phyloP scores from a whole-genome alignment of 2,113 vertebrate species.

The Odobenus rosmarus region DNA sequence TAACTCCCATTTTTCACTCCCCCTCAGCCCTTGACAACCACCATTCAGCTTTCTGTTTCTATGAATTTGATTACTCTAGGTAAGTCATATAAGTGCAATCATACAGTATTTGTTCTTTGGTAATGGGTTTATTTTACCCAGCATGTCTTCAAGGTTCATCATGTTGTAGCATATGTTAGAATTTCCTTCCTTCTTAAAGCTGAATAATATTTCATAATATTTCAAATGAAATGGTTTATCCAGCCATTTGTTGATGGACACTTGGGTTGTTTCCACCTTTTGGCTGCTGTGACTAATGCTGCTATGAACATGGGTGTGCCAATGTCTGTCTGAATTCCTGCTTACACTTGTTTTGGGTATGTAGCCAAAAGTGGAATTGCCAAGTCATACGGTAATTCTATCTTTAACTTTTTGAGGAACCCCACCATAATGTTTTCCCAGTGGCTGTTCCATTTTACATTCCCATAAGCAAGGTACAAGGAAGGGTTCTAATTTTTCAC shows the following conservation, averaged over 20 bases:
- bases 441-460: not conserved
- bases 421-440: not conserved
- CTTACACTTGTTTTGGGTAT: not conserved
- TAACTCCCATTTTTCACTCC: not conserved
- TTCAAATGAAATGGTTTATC: not conserved
- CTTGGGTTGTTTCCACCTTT: not conserved
- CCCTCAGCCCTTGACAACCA: not conserved
- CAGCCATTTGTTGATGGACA: not conserved
- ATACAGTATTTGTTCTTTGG: not conserved
- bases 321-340: not conserved
- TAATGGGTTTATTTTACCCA: not conserved
- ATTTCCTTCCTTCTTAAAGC: not conserved
- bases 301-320: not conserved
- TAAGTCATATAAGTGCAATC: not conserved
- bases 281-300: not conserved
- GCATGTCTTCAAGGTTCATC: not conserved
- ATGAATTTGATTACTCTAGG: not conserved
- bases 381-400: not conserved
- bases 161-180: not conserved
- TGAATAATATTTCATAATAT: not conserved
- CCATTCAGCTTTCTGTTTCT: not conserved
- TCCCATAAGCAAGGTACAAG: not conserved
- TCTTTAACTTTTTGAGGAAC: not conserved
- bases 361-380: not conserved
- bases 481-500: not conserved